Percentiles rank a stretch among this genome's conserved stretches.
Evolutionary conservation across 2,113 vertebrate genomes (phyloP).

Genomic region (Motacilla tschutschensis): DNA sequence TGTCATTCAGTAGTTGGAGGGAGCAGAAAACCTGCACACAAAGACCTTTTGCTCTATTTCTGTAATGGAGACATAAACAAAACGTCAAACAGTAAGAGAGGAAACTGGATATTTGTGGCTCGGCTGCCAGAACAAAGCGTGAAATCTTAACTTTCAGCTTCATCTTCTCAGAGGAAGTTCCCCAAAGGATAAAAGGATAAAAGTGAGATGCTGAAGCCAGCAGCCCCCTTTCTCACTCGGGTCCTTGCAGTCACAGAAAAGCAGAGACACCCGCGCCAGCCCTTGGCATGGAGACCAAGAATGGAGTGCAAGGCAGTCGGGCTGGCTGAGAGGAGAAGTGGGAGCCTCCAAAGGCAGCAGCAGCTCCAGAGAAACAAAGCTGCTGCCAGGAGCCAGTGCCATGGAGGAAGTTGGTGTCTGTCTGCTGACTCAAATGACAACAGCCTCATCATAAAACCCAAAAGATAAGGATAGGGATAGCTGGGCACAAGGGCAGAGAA

Average conservation of each 20-base stretch:
- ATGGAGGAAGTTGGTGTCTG: conserved; percentile 16
- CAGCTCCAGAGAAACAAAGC: conserved; percentile 40
- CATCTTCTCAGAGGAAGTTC: conserved; percentile 62
- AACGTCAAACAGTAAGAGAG: conserved; percentile 25
- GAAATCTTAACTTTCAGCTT: conserved; percentile 64
- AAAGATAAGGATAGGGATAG: conserved; percentile 2
- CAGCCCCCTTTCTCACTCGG: conserved; percentile 62
- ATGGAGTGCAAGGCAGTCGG: not conserved
- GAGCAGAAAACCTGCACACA: conserved; percentile 46
- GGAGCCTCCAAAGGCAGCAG: conserved; percentile 56
- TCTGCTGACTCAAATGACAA: not conserved
- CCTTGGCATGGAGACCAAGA: conserved; percentile 34
- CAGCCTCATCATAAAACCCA: conserved; percentile 16
- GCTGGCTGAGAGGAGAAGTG: conserved; percentile 31
- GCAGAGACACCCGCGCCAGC: conserved; percentile 38
- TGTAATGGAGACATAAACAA: conserved; percentile 54
- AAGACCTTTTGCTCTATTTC: conserved; percentile 7
- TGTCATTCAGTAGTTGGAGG: conserved; percentile 27
- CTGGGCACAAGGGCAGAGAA: conserved; percentile 14
- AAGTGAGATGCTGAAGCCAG: conserved; percentile 61
- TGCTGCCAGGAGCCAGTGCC: conserved; percentile 39
- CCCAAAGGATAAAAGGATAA: conserved; percentile 65
- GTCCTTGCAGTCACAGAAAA: conserved; percentile 41
- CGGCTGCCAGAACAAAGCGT: conserved; percentile 42
- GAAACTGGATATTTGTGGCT: conserved; percentile 52